These are phyloP conservation scores for Drosophila triauraria DNA, from an alignment of 1,140 invertebrate species.

Conservation along the genomic window DNA sequence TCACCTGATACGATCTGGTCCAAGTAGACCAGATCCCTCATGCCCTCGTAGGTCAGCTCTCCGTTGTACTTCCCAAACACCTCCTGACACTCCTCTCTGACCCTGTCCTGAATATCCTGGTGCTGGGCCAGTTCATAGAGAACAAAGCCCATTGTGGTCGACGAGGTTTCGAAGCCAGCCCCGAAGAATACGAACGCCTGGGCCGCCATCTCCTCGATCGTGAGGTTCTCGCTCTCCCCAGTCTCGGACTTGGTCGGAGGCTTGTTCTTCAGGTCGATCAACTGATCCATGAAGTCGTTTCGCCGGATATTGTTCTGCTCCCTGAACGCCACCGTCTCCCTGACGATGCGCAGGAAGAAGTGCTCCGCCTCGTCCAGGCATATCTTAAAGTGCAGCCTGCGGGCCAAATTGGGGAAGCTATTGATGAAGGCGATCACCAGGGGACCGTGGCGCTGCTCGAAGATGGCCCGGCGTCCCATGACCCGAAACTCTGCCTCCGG, in stretches of 20 bases:
- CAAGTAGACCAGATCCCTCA: constrained; percentile 86
- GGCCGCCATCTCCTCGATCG: constrained; percentile 83
- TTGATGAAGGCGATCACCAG: constrained; percentile 36
- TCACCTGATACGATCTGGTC: constrained; percentile 86
- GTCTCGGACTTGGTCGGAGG: constrained; percentile 64
- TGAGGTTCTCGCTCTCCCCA: constrained; percentile 59
- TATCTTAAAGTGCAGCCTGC: constrained; percentile 68
- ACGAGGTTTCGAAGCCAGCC: constrained; percentile 88
- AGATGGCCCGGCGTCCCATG: constrained; percentile 70
- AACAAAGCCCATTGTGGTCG: constrained; percentile 86
- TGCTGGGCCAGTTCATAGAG: constrained; percentile 87
- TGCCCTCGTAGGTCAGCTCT: constrained; percentile 86
- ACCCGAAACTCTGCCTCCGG: constrained; percentile 86
- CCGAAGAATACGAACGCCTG: constrained; percentile 86
- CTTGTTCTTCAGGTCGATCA: constrained; percentile 86
- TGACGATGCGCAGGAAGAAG: constrained; percentile 86
- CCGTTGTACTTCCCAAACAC: constrained; percentile 81
- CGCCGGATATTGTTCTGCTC: constrained; percentile 85
- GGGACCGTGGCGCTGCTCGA: constrained; percentile 35
- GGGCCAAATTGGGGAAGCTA: constrained; percentile 62
- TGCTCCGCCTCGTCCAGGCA: constrained; percentile 84
- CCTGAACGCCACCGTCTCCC: constrained; percentile 85
- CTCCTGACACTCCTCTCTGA: constrained; percentile 86
- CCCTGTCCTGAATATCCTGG: constrained; percentile 87
- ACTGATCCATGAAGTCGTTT: constrained; percentile 87